A percentile compares a stretch with the other conserved stretches of the same genome.
Evolutionary conservation across 2,113 vertebrate species (phyloP).

Genomic region (Etheostoma spectabile): DNA sequence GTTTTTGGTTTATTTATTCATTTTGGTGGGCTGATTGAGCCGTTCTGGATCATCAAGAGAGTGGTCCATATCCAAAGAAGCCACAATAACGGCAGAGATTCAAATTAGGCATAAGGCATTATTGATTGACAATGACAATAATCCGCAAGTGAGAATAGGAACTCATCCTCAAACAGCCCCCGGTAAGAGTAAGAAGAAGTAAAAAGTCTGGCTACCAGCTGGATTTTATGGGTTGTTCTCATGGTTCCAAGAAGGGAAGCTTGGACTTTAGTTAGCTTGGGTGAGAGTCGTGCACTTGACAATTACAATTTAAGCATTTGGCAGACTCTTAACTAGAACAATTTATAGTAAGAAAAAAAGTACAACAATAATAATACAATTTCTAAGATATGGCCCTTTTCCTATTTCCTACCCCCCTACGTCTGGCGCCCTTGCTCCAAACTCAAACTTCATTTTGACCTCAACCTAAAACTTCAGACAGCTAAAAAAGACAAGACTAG

Average conservation of each 20-base stretch:
- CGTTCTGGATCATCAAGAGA: constrained; percentile 30
- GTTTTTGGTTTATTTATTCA: constrained; percentile 41
- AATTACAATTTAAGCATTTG: constrained; percentile 16
- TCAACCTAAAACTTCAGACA: too few species aligned
- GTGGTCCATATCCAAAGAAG: constrained; percentile 20
- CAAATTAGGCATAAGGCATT: neutral
- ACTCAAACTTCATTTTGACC: too few species aligned
- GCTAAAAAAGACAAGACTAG: neutral
- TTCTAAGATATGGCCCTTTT: too few species aligned
- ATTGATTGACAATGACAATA: constrained; percentile 37
- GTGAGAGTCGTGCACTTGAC: neutral
- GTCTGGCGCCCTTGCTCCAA: too few species aligned
- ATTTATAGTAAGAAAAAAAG: neutral
- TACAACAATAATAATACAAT: too few species aligned
- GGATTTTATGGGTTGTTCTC: constrained; percentile 32
- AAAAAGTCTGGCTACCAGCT: constrained; percentile 26
- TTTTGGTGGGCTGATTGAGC: constrained; percentile 21
- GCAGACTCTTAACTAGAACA: neutral
- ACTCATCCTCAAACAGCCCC: constrained; percentile 15
- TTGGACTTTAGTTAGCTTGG: neutral
- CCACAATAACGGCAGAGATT: constrained; percentile 36
- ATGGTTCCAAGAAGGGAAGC: constrained; percentile 20
- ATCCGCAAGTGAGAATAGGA: constrained; percentile 19
- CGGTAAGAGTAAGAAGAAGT: constrained; percentile 6
- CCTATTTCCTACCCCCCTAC: too few species aligned